Percentiles rank a stretch among this genome's conserved stretches.
Conservation (phyloP, 1,140 invertebrate genomes). For the Druon quercuslanigerum region DNA sequence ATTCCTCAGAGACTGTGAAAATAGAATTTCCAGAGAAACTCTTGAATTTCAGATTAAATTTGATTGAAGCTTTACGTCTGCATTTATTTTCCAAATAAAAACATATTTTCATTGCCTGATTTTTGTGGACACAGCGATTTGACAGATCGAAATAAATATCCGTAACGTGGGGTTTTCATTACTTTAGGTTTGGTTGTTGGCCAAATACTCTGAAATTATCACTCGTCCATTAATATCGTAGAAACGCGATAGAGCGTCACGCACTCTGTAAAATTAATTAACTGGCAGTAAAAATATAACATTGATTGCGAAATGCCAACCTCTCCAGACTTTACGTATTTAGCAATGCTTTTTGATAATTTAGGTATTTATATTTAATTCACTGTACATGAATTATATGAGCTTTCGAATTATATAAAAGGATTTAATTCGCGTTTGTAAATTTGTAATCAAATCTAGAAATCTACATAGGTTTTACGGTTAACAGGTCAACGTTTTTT, state of each 20-base stretch:
- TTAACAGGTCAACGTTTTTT: too few species aligned
- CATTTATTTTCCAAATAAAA: slow-evolving; percentile 7
- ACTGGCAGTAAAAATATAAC: neutral
- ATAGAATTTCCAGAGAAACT: slow-evolving; percentile 29
- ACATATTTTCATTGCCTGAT: neutral
- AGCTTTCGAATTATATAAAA: too few species aligned
- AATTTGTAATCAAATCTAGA: too few species aligned
- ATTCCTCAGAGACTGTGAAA: too few species aligned
- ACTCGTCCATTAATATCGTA: slow-evolving; percentile 24
- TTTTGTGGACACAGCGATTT: neutral
- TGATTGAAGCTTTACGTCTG: neutral
- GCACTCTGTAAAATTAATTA: slow-evolving; percentile 16
- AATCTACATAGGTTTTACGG: too few species aligned
- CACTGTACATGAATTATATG: too few species aligned
- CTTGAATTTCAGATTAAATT: neutral
- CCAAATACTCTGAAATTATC: slow-evolving; percentile 25
- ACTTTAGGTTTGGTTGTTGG: slow-evolving; percentile 20
- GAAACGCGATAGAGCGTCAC: neutral
- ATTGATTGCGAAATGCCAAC: neutral
- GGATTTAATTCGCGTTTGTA: too few species aligned
- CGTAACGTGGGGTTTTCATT: neutral
- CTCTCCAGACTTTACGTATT: too few species aligned
- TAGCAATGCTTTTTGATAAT: too few species aligned
- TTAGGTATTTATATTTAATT: too few species aligned
- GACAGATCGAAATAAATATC: neutral